phyloP scores from a whole-genome alignment of 2,888 invertebrate species.

The Lydus trimaculatus region DNA sequence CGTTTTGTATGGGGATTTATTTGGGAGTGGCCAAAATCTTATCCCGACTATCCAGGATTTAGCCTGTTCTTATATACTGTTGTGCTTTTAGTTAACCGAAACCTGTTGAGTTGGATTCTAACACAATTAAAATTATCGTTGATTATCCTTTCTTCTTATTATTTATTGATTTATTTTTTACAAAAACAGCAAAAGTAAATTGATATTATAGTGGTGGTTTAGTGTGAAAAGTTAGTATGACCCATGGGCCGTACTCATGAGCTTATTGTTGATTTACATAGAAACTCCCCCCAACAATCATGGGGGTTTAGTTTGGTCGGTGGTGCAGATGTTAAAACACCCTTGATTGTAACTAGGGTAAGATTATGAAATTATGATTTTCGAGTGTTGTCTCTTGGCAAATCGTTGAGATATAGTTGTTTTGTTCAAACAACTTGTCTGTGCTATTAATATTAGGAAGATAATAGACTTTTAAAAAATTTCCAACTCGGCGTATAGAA shows the following conservation, averaged over 20 bases:
- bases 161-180: neutral
- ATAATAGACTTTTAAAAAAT: neutral
- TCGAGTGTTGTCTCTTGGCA: neutral
- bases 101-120: constrained; percentile 45
- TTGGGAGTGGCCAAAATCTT: constrained; percentile 36
- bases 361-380: constrained; percentile 48
- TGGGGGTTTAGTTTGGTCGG: constrained; percentile 91
- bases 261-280: constrained; percentile 75
- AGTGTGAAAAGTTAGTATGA: constrained; percentile 18
- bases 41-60: constrained; percentile 40
- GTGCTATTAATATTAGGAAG: neutral
- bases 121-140: too few species aligned
- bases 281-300: constrained; percentile 74
- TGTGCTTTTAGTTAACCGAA: constrained; percentile 44
- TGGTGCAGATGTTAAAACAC: constrained; percentile 84
- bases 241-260: constrained; percentile 74
- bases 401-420: neutral
- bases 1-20: constrained; percentile 18
- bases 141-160: too few species aligned
- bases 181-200: neutral
- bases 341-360: constrained; percentile 90
- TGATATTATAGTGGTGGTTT: constrained; percentile 22
- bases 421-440: neutral
- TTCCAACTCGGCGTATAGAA: neutral
- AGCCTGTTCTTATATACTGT: constrained; percentile 38